Evolutionary conservation across 2,888 invertebrate species (phyloP).

Genomic region (Beris chalybata): DNA sequence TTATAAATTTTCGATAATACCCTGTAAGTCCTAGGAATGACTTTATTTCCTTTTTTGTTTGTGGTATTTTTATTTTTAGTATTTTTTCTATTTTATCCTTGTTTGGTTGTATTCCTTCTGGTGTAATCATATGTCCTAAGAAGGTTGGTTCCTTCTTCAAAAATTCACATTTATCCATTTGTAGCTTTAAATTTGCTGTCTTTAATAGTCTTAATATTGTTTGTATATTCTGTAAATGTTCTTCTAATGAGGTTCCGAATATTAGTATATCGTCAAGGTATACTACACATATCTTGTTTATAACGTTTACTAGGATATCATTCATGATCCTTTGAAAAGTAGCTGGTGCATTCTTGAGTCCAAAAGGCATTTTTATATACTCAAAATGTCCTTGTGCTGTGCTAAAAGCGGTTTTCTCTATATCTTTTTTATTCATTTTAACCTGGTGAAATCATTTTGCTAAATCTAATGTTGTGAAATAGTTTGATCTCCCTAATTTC

Average conservation of each 20-base stretch:
- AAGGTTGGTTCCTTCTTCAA: no score
- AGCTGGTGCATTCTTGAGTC: no score
- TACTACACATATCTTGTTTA: slow-evolving; percentile 16
- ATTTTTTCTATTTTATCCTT: slow-evolving; percentile 31
- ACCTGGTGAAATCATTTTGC: no score
- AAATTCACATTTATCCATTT: no score
- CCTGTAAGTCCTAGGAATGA: slow-evolving; percentile 41
- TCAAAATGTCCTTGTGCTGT: slow-evolving; percentile 38
- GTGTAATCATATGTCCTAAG: slow-evolving; percentile 40
- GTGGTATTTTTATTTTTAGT: slow-evolving; percentile 39
- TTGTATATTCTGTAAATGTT: no score
- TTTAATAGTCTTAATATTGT: no score
- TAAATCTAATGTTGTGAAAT: no score
- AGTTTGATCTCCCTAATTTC: slow-evolving; percentile 16
- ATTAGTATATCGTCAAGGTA: no score
- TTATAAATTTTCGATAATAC: slow-evolving; percentile 42
- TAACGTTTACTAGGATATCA: neutral
- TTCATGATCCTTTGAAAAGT: slow-evolving; percentile 43
- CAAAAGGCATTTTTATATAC: slow-evolving; percentile 32
- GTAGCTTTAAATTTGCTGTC: no score
- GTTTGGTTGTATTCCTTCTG: slow-evolving; percentile 44
- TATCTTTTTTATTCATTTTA: slow-evolving; percentile 20
- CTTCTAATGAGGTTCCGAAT: no score
- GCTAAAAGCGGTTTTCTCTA: slow-evolving; percentile 39
- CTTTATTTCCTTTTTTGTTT: slow-evolving; percentile 40